These are phyloP conservation scores for Tethea ocularis DNA, from an alignment of 2,888 invertebrate genomes.

Conservation along the genomic window DNA sequence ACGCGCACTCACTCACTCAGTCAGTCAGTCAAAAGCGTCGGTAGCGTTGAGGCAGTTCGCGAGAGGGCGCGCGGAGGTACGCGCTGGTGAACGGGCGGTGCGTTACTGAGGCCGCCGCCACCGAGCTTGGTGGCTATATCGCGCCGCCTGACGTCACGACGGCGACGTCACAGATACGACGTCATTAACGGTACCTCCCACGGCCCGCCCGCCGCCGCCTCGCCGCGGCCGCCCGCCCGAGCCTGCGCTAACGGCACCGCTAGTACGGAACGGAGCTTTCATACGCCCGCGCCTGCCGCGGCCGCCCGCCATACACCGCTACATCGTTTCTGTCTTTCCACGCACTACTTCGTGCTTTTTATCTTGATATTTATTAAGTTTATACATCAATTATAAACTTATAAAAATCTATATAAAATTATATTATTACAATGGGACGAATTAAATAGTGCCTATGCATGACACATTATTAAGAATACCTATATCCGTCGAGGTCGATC, in stretches of 20 bases:
- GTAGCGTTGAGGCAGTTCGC: conserved; percentile 59
- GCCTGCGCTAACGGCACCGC: conserved; percentile 82
- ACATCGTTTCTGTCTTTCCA: conserved; percentile 37
- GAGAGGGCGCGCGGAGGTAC: conserved; percentile 71
- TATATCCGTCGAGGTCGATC: background rate
- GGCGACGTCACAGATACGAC: conserved; percentile 74
- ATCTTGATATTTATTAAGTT: background rate
- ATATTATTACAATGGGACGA: background rate
- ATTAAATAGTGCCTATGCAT: background rate
- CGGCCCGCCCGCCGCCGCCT: conserved; percentile 76
- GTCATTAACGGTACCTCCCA: conserved; percentile 84
- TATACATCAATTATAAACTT: too few relatives aligned
- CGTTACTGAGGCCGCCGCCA: conserved; percentile 84
- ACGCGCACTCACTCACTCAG: conserved; percentile 81
- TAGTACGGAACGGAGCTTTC: conserved; percentile 77
- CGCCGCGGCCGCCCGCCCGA: conserved; percentile 77
- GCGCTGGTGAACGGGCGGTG: conserved; percentile 80
- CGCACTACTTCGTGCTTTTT: conserved; percentile 19
- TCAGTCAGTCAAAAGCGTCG: conserved; percentile 42
- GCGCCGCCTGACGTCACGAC: conserved; percentile 79
- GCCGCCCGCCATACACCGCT: conserved; percentile 36
- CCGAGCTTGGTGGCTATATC: conserved; percentile 82
- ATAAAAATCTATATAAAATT: background rate
- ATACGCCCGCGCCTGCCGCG: conserved; percentile 59
- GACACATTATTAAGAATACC: conserved; percentile 1